Evolutionary conservation across 2,888 invertebrate genomes (phyloP).

Genomic region (Scaptomyza caliginosa): DNA sequence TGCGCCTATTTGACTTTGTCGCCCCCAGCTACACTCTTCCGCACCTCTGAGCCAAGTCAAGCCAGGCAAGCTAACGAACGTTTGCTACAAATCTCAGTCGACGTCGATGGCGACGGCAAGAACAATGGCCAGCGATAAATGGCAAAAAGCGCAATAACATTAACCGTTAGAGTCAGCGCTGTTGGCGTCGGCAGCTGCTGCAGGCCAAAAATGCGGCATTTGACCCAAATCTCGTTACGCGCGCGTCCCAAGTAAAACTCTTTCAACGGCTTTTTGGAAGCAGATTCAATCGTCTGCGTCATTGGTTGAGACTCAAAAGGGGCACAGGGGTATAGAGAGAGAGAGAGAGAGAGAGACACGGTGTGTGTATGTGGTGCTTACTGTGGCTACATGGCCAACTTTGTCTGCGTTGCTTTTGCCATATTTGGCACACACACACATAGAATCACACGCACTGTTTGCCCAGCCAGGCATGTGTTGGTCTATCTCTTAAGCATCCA

Average conservation of each 20-base stretch:
- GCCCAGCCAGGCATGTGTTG: conserved; percentile 44
- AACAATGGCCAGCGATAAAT: conserved; percentile 58
- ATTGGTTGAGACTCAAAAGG: conserved; percentile 33
- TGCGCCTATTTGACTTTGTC: conserved; percentile 57
- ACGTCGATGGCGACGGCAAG: conserved; percentile 24
- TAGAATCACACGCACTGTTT: conserved; percentile 47
- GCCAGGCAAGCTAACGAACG: neutral
- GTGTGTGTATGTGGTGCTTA: neutral
- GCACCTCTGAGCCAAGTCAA: neutral
- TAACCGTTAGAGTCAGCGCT: conserved; percentile 72
- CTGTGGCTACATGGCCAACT: conserved; percentile 52
- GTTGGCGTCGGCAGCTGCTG: conserved; percentile 36
- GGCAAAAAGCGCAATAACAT: conserved; percentile 75
- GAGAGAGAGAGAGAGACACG: neutral
- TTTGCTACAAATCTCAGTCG: conserved; percentile 36
- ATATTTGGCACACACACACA: conserved; percentile 50
- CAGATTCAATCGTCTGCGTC: conserved; percentile 72
- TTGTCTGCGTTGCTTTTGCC: conserved; percentile 40
- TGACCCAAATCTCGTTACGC: conserved; percentile 64
- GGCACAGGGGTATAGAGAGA: neutral
- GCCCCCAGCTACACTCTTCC: neutral
- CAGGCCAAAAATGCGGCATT: conserved; percentile 69
- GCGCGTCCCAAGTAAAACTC: conserved; percentile 42
- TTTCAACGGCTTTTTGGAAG: conserved; percentile 51
- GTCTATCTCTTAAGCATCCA: conserved; percentile 70